Conservation (phyloP, 2,797 vertebrate genomes). For the Rhyacichthys aspro region DNA sequence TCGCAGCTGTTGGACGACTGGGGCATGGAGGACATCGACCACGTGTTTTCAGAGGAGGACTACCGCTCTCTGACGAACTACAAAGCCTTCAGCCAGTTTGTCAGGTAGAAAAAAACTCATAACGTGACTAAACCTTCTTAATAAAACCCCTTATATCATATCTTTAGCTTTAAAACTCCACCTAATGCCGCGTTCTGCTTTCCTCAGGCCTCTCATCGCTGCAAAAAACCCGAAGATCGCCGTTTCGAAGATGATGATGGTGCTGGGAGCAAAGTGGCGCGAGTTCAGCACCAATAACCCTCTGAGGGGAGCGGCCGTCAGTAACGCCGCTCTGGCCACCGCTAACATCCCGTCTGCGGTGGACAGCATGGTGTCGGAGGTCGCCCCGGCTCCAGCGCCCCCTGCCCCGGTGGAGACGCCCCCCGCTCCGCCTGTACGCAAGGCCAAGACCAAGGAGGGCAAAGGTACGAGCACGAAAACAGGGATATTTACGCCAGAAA, state of each 20-base stretch:
- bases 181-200: neutral
- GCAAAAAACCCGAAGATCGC: conserved; percentile 98
- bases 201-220: conserved; percentile 91
- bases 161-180: too few relatives aligned
- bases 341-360: conserved; percentile 90
- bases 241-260: conserved; percentile 99
- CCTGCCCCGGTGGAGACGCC: conserved; percentile 57
- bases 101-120: conserved; percentile 80
- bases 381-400: conserved; percentile 25
- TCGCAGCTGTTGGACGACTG: conserved; percentile 95
- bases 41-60: conserved; percentile 94
- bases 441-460: conserved; percentile 98
- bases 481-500: too few relatives aligned
- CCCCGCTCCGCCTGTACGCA: conserved; percentile 86
- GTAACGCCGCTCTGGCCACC: conserved; percentile 88
- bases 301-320: conserved; percentile 91
- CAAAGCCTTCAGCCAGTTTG: conserved; percentile 98
- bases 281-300: conserved; percentile 99
- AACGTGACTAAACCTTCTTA: too few relatives aligned
- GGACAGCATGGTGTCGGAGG: conserved; percentile 90
- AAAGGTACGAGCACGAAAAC: conserved; percentile 82
- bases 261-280: conserved; percentile 95
- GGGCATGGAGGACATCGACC: conserved; percentile 99
- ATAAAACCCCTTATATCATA: too few relatives aligned
- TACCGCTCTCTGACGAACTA: conserved; percentile 97